A percentile compares a stretch with the other conserved stretches of the same genome.
Conservation (phyloP, 2,888 invertebrate species). For the Cyclophora albipunctata region DNA sequence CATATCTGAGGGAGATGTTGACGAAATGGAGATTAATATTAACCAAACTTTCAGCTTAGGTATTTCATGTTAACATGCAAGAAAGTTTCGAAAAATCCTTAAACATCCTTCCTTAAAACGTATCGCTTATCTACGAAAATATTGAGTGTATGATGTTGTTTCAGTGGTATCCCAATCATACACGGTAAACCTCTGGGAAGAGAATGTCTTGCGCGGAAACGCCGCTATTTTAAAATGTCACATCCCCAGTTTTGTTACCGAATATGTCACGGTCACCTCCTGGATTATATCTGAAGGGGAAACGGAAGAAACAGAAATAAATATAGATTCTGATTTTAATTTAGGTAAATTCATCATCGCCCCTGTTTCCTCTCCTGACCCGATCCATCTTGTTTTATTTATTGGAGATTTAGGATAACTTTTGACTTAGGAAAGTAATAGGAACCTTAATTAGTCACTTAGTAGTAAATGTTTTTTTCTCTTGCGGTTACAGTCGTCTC, state of each 20-base stretch:
- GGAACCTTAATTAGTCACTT: too few relatives aligned
- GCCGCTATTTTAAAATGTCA: slow-evolving; percentile 94
- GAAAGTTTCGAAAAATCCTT: slow-evolving; percentile 3
- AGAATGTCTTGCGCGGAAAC: slow-evolving; percentile 92
- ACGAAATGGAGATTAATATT: slow-evolving; percentile 52
- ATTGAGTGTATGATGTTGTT: slow-evolving; percentile 35
- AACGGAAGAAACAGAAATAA: slow-evolving; percentile 68
- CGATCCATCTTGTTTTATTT: slow-evolving; percentile 5
- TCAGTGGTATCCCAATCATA: slow-evolving; percentile 93
- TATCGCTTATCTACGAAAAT: background rate
- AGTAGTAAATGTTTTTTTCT: too few relatives aligned
- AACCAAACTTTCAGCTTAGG: slow-evolving; percentile 55
- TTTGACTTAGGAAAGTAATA: too few relatives aligned
- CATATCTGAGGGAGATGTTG: slow-evolving; percentile 82
- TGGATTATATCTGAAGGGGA: slow-evolving; percentile 85
- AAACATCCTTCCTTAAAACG: slow-evolving; percentile 11
- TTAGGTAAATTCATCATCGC: slow-evolving; percentile 44
- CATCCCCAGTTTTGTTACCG: slow-evolving; percentile 94
- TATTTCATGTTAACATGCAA: slow-evolving; percentile 21
- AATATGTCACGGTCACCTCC: slow-evolving; percentile 89
- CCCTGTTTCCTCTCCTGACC: slow-evolving; percentile 5
- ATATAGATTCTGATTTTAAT: slow-evolving; percentile 57
- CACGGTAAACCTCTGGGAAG: slow-evolving; percentile 93
- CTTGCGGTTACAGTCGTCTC: slow-evolving; percentile 85
- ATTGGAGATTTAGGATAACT: too few relatives aligned